Percentiles rank a stretch among this genome's conserved stretches.
phyloP scores from a whole-genome alignment of 2,797 vertebrate genomes.

The Geotrypetes seraphini region DNA sequence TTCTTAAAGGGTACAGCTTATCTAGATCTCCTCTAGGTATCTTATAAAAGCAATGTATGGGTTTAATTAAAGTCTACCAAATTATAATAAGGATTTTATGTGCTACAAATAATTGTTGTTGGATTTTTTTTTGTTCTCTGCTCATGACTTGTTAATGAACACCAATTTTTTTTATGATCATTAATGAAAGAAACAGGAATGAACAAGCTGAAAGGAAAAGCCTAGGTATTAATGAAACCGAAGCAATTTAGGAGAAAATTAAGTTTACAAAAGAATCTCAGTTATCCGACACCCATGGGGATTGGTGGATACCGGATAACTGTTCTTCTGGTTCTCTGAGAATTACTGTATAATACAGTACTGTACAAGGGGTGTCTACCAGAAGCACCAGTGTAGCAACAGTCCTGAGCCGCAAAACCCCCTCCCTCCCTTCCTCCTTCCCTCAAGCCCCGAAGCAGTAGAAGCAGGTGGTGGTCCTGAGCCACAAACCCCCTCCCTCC shows the following conservation, averaged over 20 bases:
- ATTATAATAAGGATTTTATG: slow-evolving; percentile 74
- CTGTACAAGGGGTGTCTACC: too few relatives aligned
- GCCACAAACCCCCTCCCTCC: too few relatives aligned
- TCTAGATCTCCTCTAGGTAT: slow-evolving; percentile 46
- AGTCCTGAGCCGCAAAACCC: too few relatives aligned
- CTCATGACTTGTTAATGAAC: slow-evolving; percentile 45
- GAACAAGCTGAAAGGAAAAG: slow-evolving; percentile 2
- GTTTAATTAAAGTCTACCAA: slow-evolving; percentile 75
- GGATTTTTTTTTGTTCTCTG: slow-evolving; percentile 43
- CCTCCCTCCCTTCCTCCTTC: too few relatives aligned
- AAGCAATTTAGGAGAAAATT: slow-evolving; percentile 28
- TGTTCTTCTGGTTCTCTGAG: too few relatives aligned
- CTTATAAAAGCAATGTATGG: slow-evolving; percentile 60
- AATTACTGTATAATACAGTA: too few relatives aligned
- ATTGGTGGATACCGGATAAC: too few relatives aligned
- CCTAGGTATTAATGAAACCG: slow-evolving; percentile 20
- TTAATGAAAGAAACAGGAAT: slow-evolving; percentile 19
- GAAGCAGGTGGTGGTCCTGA: too few relatives aligned
- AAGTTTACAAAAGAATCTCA: slow-evolving; percentile 21
- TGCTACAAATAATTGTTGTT: slow-evolving; percentile 64
- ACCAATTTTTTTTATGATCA: slow-evolving; percentile 17
- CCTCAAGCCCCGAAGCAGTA: too few relatives aligned
- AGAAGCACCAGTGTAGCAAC: too few relatives aligned
- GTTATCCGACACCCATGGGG: too few relatives aligned
- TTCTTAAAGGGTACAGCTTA: slow-evolving; percentile 22